Evolutionary conservation across 2,888 invertebrate genomes (phyloP).

Genomic region (Lumbricus terrestris): DNA sequence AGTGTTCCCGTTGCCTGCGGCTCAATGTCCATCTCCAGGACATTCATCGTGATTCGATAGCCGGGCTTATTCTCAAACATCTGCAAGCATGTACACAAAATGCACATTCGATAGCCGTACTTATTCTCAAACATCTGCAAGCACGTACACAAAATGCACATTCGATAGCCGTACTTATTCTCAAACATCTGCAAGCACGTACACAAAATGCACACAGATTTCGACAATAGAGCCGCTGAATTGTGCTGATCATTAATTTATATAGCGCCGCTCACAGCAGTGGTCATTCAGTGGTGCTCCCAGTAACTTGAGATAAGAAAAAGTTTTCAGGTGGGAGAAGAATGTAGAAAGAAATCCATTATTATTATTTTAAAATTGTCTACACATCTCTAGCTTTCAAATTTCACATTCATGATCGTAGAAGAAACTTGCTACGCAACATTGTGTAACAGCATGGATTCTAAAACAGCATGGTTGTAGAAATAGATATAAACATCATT

Average conservation of each 20-base stretch:
- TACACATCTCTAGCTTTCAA: not conserved
- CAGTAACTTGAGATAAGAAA: too few relatives aligned
- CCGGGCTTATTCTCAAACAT: constrained; percentile 59
- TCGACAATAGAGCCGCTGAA: not conserved
- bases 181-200: constrained; percentile 39
- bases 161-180: constrained; percentile 67
- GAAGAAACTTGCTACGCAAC: not conserved
- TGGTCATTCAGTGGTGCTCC: too few relatives aligned
- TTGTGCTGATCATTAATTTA: too few relatives aligned
- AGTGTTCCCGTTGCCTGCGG: constrained; percentile 27
- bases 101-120: constrained; percentile 73
- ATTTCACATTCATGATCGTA: not conserved
- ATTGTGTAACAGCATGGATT: not conserved
- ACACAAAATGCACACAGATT: not conserved
- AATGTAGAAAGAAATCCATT: too few relatives aligned
- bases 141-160: constrained; percentile 61
- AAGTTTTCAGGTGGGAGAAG: too few relatives aligned
- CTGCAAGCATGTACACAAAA: constrained; percentile 37
- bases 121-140: constrained; percentile 42
- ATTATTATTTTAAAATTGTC: not conserved
- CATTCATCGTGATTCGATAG: constrained; percentile 80
- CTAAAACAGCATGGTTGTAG: not conserved
- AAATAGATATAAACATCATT: not conserved
- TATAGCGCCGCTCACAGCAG: too few relatives aligned
- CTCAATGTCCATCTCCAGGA: constrained; percentile 75